These are phyloP conservation scores for Oenanthe melanoleuca DNA, from an alignment of 2,113 vertebrate species.

Conservation along the genomic window DNA sequence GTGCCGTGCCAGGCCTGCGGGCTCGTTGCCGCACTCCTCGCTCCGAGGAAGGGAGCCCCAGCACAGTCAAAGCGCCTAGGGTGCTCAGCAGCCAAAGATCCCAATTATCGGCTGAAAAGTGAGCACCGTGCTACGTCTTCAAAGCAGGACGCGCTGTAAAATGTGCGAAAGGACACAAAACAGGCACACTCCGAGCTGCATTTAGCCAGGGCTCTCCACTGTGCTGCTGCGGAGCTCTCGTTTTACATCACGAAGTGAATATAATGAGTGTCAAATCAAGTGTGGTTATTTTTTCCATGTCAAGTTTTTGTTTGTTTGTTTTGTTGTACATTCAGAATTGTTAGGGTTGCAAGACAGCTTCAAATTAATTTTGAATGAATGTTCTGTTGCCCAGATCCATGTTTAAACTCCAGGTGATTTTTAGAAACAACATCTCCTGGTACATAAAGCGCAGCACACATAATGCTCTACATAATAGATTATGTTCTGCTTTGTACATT, in stretches of 20 bases:
- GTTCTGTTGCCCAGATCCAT: background rate
- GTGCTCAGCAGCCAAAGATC: rapidly evolving
- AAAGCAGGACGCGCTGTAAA: rapidly evolving
- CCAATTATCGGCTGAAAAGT: rapidly evolving
- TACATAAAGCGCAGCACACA: rapidly evolving
- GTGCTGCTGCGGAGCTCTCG: background rate
- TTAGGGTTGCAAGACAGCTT: background rate
- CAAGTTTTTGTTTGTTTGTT: background rate
- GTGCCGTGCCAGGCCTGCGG: rapidly evolving
- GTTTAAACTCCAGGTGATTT: background rate
- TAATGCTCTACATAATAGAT: background rate
- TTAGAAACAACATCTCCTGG: background rate
- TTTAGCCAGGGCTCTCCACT: rapidly evolving
- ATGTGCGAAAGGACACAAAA: rapidly evolving
- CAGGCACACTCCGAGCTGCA: rapidly evolving
- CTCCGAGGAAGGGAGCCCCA: rapidly evolving
- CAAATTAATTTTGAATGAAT: background rate
- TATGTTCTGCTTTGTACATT: background rate
- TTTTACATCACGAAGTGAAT: background rate
- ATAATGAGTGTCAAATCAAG: background rate
- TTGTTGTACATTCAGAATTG: background rate
- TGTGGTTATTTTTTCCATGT: background rate
- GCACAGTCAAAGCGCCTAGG: rapidly evolving
- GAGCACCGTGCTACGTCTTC: background rate
- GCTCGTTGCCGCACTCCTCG: rapidly evolving